Evolutionary conservation across 2,888 invertebrate species (phyloP).

Genomic region (Orthosia incerta): DNA sequence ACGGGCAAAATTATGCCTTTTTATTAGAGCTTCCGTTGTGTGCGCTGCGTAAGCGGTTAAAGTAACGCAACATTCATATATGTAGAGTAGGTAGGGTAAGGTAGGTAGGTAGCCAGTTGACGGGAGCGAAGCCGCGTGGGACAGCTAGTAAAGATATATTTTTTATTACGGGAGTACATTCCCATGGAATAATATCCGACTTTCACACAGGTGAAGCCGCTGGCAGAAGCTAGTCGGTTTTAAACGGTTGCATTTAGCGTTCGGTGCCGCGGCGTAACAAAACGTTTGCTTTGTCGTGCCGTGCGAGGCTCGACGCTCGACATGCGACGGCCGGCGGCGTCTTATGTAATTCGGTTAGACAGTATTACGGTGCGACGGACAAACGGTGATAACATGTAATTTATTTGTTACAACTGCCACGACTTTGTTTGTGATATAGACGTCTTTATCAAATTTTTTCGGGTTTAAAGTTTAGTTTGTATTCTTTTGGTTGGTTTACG

Average conservation of each 20-base stretch:
- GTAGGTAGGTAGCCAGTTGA: too few species aligned
- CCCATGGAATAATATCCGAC: too few species aligned
- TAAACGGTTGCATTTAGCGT: slow-evolving; percentile 43
- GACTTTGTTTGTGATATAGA: slow-evolving; percentile 56
- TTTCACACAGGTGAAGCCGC: too few species aligned
- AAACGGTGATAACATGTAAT: slow-evolving; percentile 64
- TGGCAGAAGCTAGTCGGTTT: slow-evolving; percentile 24
- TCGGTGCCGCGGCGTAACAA: slow-evolving; percentile 52
- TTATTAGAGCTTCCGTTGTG: too few species aligned
- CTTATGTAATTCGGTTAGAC: slow-evolving; percentile 55
- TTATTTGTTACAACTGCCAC: slow-evolving; percentile 60
- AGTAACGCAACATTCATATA: too few species aligned
- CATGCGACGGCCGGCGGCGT: slow-evolving; percentile 58
- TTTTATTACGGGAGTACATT: too few species aligned
- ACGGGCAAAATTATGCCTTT: too few species aligned
- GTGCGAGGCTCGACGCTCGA: slow-evolving; percentile 46
- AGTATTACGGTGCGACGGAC: slow-evolving; percentile 52
- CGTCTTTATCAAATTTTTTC: slow-evolving; percentile 58
- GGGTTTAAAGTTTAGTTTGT: neutral
- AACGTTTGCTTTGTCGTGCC: slow-evolving; percentile 47
- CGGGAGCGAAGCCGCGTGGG: too few species aligned
- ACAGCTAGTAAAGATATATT: too few species aligned
- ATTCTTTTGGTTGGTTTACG: neutral
- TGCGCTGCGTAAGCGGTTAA: too few species aligned
- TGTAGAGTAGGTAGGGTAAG: too few species aligned